These are phyloP conservation scores for Pocillopora meandrina DNA, from an alignment of 92 coral and sea anemone genomes.

Conservation along the genomic window DNA sequence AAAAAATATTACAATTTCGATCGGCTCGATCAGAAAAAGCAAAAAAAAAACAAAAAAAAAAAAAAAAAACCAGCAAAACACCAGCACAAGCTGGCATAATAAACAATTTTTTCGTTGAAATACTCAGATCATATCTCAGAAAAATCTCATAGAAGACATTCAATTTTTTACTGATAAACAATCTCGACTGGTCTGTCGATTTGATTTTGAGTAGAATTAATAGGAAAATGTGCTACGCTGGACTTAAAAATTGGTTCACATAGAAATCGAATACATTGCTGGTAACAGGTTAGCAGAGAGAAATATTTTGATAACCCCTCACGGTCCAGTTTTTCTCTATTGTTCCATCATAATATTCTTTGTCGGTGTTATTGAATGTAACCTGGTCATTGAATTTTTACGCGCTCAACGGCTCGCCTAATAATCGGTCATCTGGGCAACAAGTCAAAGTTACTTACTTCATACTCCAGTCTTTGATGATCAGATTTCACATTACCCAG, in stretches of 20 bases:
- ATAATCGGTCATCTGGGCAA: background rate
- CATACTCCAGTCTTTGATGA: background rate
- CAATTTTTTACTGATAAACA: background rate
- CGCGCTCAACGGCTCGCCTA: background rate
- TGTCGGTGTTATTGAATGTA: background rate
- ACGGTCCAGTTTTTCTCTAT: background rate
- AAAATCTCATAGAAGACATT: background rate
- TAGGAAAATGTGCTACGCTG: background rate
- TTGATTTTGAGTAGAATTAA: background rate
- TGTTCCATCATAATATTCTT: background rate
- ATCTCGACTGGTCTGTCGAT: background rate
- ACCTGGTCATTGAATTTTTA: background rate
- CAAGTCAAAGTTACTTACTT: constrained; percentile 21
- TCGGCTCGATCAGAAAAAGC: background rate
- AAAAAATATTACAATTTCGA: background rate
- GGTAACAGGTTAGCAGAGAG: constrained; percentile 19
- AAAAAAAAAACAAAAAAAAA: background rate
- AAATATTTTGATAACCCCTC: constrained; percentile 40
- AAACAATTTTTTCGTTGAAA: constrained; percentile 1
- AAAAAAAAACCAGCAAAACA: background rate
- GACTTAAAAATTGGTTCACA: background rate
- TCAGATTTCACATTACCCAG: background rate
- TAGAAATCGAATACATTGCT: background rate
- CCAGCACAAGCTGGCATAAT: background rate
- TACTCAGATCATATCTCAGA: background rate